Percentiles rank a stretch among this genome's conserved stretches.
These are phyloP conservation scores for Chloroclysta siterata DNA, from an alignment of 2,888 invertebrate species.

Conservation along the genomic window DNA sequence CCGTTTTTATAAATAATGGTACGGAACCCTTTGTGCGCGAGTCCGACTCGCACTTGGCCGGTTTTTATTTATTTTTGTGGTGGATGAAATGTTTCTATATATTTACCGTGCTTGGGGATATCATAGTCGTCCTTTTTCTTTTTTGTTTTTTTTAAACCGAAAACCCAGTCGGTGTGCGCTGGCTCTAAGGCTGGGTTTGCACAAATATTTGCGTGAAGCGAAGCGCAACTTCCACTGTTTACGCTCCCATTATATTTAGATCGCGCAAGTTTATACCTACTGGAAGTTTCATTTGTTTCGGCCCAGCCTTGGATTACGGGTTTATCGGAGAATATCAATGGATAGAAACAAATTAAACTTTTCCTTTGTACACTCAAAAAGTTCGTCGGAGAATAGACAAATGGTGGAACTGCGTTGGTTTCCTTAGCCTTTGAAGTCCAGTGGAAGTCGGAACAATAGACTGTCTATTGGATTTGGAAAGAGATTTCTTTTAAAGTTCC, in stretches of 20 bases:
- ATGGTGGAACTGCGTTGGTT: background rate
- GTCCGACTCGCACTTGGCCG: too few species aligned
- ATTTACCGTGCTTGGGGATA: too few species aligned
- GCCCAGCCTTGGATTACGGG: slow-evolving; percentile 33
- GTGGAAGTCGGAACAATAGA: background rate
- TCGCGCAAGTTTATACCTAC: slow-evolving; percentile 53
- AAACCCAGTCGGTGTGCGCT: background rate
- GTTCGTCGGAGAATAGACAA: slow-evolving; percentile 2
- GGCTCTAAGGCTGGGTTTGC: slow-evolving; percentile 16
- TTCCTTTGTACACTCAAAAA: slow-evolving; percentile 19
- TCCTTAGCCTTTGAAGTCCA: background rate
- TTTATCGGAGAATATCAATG: slow-evolving; percentile 22
- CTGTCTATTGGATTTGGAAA: background rate
- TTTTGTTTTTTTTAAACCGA: too few species aligned
- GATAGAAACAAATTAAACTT: slow-evolving; percentile 30
- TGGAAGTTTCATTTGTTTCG: slow-evolving; percentile 44
- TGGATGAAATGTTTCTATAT: too few species aligned
- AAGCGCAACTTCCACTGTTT: slow-evolving; percentile 52
- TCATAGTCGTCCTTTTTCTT: too few species aligned
- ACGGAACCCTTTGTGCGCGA: too few species aligned
- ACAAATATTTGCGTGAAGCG: slow-evolving; percentile 58
- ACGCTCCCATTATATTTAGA: slow-evolving; percentile 70
- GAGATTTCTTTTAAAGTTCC: background rate
- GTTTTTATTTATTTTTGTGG: too few species aligned
- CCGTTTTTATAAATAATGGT: too few species aligned